Conservation (phyloP, 2,797 vertebrate species). For the Trachops cirrhosus region DNA sequence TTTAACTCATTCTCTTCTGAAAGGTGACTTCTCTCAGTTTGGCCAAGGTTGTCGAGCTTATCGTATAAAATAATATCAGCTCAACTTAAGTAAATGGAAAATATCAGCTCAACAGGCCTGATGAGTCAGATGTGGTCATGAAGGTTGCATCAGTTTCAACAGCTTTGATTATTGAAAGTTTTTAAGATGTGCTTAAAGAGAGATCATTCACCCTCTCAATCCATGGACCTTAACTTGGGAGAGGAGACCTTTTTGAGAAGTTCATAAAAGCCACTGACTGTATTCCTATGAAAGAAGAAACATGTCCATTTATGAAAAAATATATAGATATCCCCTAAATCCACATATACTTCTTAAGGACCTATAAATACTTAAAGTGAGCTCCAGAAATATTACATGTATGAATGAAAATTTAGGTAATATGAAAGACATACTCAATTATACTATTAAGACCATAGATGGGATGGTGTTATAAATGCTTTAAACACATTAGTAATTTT, state of each 20-base stretch:
- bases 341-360: background rate
- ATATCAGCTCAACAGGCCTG: background rate
- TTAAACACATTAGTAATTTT: constrained; percentile 9
- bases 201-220: background rate
- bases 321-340: background rate
- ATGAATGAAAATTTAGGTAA: constrained; percentile 20
- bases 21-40: background rate
- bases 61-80: background rate
- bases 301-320: background rate
- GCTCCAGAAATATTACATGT: background rate
- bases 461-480: background rate
- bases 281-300: constrained; percentile 1
- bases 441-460: background rate
- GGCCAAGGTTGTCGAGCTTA: background rate
- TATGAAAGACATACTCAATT: background rate
- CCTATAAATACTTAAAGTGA: background rate
- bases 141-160: background rate
- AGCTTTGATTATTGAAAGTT: background rate
- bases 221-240: background rate
- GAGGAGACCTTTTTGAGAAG: background rate
- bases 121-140: background rate
- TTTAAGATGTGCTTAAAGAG: background rate
- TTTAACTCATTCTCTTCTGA: background rate
- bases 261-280: background rate
- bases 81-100: background rate